Base-by-base conservation (phyloP, 2,797 vertebrate genomes). In the Geotrypetes seraphini region DNA sequence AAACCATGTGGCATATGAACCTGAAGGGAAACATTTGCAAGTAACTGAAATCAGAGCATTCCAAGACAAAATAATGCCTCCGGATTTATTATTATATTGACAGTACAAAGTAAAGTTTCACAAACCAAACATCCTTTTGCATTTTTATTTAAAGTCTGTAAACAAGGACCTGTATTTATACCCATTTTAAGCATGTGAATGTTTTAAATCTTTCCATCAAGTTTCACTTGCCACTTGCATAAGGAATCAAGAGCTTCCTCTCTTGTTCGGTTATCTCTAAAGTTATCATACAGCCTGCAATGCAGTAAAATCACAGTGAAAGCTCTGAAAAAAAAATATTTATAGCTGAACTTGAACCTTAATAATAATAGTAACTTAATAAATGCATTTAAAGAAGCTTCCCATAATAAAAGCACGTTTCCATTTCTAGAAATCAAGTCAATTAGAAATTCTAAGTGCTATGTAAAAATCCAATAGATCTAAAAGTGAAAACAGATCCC, bases 71-170 rank as follows among this genome's bases (percentile, higher is more conserved):
- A 65, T 58, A 58, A 70, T 57, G 57, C 74, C 79, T 89, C 67
- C 60, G n/a, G 66, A 78, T 85, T 90, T 81, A 89, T 90, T 86
- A 75, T 84, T 82, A 87, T 76, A 79, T 81, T 81, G 87, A 91
- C 81, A 81, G 81, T 86, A 95, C 85, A 95, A 89, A 87, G n/a
- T n/a, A n/a, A n/a, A n/a, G 85, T 85, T 83, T 76, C 79, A 88
- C 85, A 90, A 85, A 80, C 69, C 75, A 66, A 81, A 81, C 73
- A 75, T 85, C 72, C 66, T 69, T 70, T 76, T 79, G 69, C 70
- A 57, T 63, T 75, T n/a, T n/a, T 75, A 69, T 28, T 60, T 63
- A 43, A 62, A 73, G 69, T 75, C 84, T 84, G 83, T 92, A 91
- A 91, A 93, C 89, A 78, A 88, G 81, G 86, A 54, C 53, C 67